phyloP scores from a whole-genome alignment of 2,113 vertebrate genomes.

The Dasyprocta punctata region DNA sequence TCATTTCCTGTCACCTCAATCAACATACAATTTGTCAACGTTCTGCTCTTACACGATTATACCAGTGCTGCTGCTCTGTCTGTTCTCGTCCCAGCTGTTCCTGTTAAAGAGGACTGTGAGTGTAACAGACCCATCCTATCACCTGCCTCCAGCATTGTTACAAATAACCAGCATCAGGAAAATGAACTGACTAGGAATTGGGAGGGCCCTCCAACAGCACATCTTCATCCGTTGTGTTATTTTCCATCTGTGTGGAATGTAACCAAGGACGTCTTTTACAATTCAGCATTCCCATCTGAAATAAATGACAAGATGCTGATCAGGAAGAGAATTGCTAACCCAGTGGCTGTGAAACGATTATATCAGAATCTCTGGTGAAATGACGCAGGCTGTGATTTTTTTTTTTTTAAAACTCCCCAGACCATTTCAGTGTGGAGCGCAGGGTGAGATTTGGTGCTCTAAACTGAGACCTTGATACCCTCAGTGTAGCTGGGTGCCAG shows the following conservation, averaged over 20 bases:
- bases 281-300: conserved; percentile 45
- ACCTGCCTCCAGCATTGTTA: conserved; percentile 57
- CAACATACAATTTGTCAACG: conserved; percentile 47
- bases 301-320: conserved; percentile 30
- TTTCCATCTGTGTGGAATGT: neutral
- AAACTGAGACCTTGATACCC: neutral
- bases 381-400: neutral
- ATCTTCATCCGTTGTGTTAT: conserved; percentile 45
- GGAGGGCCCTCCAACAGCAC: neutral
- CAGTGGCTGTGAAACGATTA: neutral
- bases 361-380: conserved; percentile 9
- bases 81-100: conserved; percentile 8
- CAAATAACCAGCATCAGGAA: conserved; percentile 55
- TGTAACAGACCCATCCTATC: neutral
- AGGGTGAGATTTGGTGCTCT: neutral
- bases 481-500: too few species aligned
- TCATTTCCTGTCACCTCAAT: conserved; percentile 46
- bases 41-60: neutral
- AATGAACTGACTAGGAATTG: conserved; percentile 38
- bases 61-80: neutral
- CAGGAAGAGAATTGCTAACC: neutral
- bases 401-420: neutral
- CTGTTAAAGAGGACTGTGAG: neutral
- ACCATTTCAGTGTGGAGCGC: neutral
- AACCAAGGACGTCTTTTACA: conserved; percentile 29